Base-by-base conservation (phyloP, 2,113 vertebrate genomes). In the Crotophaga sulcirostris region DNA sequence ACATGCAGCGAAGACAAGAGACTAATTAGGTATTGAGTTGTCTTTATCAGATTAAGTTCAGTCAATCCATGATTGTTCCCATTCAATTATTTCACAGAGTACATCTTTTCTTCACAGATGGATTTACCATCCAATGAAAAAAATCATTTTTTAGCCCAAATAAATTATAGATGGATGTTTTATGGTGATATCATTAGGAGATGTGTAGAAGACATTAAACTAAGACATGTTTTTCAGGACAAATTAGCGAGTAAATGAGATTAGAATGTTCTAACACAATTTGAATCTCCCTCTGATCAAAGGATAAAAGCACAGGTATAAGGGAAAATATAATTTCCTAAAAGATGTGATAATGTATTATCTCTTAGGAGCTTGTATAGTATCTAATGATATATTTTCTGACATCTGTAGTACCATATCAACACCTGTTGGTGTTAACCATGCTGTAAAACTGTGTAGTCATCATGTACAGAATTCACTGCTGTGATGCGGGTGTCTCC, bases 21-120 rank as follows among this genome's bases (percentile, higher is more conserved):
- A 74, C 66, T 93, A 96, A 93, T 94, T 84, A 93, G 63, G 21
- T 92, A 95, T 64, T 67, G 73, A 95, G 78, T 54, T 68, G 44
- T 49, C n/a, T 67, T 59, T 86, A 83, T 86, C 90, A 94, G 60
- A 87, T 84, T 81, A 89, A 90, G 3, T 76, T 90, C 28, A 66
- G 34, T 66, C 90, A 87, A 87, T 81, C 40, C 62, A 28, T 63
- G 21, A 82, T 40, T 76, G 18, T 36, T 89, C 33, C 29, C 29
- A 66, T 81, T 64, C 31, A 33, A 73, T 93, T 94, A 68, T 73
- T 95, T 72, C 88, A 67, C 55, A 45, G 16, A 79, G 10, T 63
- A 40, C 21, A 56, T 74, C 1, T 77, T 69, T 77, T 62, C 63
- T 87, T 40, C 52, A 59, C 33, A 47, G 8, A 38, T 17, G 26